Conservation (phyloP, 2,797 vertebrate genomes). For the Lepus townsendii region DNA sequence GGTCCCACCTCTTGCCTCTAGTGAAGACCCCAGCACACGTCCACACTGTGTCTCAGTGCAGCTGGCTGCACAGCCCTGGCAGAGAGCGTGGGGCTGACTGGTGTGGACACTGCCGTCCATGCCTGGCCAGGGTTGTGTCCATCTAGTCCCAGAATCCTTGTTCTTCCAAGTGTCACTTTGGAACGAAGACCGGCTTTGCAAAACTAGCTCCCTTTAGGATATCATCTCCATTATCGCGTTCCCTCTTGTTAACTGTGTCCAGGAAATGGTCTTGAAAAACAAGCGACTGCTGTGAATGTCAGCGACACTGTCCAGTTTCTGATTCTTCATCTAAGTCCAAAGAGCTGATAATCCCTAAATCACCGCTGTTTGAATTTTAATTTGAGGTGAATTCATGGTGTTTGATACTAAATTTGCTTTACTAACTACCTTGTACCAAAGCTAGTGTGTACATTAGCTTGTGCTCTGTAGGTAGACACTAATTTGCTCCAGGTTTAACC, state of each 20-base stretch:
- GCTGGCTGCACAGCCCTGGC: no score
- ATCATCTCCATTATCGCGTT: background rate
- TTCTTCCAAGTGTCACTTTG: no score
- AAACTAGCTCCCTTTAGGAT: background rate
- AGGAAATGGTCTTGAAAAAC: background rate
- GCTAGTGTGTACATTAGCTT: background rate
- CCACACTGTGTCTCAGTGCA: background rate
- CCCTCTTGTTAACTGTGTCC: background rate
- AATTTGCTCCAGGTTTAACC: background rate
- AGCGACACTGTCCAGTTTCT: background rate
- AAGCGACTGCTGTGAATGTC: background rate
- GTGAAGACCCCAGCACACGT: background rate
- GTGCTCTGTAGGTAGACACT: background rate
- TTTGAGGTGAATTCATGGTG: background rate
- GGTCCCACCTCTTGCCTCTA: no score
- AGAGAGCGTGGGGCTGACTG: no score
- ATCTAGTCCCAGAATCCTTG: no score
- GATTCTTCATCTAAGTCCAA: background rate
- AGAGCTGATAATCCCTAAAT: background rate
- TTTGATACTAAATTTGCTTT: background rate
- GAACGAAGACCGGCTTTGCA: background rate
- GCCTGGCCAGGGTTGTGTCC: no score
- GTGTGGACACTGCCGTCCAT: no score
- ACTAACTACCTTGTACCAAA: constrained; percentile 8
- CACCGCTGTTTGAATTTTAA: constrained; percentile 7